These are phyloP conservation scores for Furcifer pardalis DNA, from an alignment of 2,797 vertebrate genomes.

Conservation along the genomic window DNA sequence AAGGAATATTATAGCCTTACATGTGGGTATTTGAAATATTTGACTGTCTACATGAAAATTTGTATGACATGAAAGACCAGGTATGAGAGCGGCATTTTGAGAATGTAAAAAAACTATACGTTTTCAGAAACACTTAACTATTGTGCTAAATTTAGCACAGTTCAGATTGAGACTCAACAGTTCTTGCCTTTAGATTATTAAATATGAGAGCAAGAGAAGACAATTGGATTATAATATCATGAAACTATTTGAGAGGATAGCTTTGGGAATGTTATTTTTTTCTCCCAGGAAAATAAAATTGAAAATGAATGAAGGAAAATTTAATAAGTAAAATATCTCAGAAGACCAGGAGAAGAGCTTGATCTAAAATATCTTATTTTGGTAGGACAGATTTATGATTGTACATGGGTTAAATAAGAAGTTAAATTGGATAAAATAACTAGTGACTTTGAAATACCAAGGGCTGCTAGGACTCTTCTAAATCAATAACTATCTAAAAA, in stretches of 20 bases:
- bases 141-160: conserved; percentile 12
- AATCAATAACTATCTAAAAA: not conserved
- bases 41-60: not conserved
- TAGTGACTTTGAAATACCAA: not conserved
- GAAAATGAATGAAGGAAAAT: conserved; percentile 21
- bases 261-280: conserved; percentile 11
- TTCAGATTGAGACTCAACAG: conserved; percentile 11
- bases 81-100: not conserved
- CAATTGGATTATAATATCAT: conserved; percentile 37
- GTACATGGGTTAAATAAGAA: too few relatives aligned
- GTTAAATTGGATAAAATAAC: not conserved
- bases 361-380: not conserved
- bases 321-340: not conserved
- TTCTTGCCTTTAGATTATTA: conserved; percentile 20
- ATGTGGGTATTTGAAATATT: not conserved
- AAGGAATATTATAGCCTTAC: not conserved
- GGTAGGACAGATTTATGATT: not conserved
- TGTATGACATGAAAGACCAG: not conserved
- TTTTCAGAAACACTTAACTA: conserved; percentile 20
- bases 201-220: conserved; percentile 20
- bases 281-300: conserved; percentile 12
- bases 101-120: not conserved
- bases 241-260: conserved; percentile 19
- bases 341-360: not conserved
- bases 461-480: not conserved